A percentile compares a stretch with the other conserved stretches of the same genome.
These are phyloP conservation scores for Gandaritis pyraliata DNA, from an alignment of 2,888 invertebrate species.

Conservation along the genomic window DNA sequence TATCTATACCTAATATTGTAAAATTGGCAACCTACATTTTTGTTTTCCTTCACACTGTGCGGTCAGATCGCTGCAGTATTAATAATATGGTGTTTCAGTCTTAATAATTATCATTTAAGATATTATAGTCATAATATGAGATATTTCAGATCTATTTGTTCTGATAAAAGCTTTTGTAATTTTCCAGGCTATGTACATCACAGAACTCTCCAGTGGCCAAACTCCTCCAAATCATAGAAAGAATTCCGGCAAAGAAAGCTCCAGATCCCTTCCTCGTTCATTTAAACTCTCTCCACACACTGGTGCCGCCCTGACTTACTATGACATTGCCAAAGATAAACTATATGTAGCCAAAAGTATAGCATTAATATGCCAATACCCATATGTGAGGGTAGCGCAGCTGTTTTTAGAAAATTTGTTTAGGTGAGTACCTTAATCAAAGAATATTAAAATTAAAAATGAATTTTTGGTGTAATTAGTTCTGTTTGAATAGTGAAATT, in stretches of 20 bases:
- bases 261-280: conserved; percentile 94
- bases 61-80: too few species aligned
- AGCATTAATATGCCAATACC: conserved; percentile 95
- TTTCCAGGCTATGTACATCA: conserved; percentile 93
- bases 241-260: conserved; percentile 86
- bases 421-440: conserved; percentile 82
- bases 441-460: too few species aligned
- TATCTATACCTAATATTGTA: conserved; percentile 58
- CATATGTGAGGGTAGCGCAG: conserved; percentile 94
- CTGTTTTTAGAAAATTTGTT: conserved; percentile 94
- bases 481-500: too few species aligned
- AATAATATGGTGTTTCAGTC: too few species aligned
- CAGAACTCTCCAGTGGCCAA: conserved; percentile 93
- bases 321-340: conserved; percentile 96
- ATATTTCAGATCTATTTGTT: not conserved
- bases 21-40: too few species aligned
- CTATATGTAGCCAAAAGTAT: conserved; percentile 98
- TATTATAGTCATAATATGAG: too few species aligned
- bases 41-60: too few species aligned
- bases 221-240: conserved; percentile 86
- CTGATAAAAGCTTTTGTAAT: not conserved
- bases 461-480: too few species aligned
- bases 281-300: conserved; percentile 93
- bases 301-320: conserved; percentile 92
- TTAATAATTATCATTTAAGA: too few species aligned